Base-by-base conservation (phyloP, 2,888 invertebrate genomes). In the Sthenelais limicola region DNA sequence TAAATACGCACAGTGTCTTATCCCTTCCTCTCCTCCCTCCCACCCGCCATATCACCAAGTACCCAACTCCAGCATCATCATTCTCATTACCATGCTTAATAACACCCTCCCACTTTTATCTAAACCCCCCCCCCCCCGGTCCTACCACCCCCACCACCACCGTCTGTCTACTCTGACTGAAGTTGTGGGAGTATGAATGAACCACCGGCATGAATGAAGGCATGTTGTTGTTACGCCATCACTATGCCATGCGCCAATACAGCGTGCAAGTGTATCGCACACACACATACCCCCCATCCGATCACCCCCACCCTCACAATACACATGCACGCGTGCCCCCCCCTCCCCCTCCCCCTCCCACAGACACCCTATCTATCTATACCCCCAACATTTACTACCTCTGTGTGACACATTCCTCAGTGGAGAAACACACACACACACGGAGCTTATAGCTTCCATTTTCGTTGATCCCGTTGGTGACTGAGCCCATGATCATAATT, bases 201-300 rank as follows among this genome's bases (percentile, higher is more conserved):
- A 56, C 15, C 56, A 56, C 30, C 30, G 18, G 56, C 56, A 56
- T 56, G 56, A 56, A 56, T 56, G 56, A 28, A 49, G 18, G 56
- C 32, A 30, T 4, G 56, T n/a, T n/a, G n/a, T n/a, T n/a, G n/a
- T 56, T 56, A 56, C 56, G 56, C 56, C 56, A 56, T 24, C 18
- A 28, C 28, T 7, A 9, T 26, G 4, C 26, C 54, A 26, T n/a
- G 21, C 21, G 33, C 56, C 4, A 32, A 49, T n/a, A 9, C 9
- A 49, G 33, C 32, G 33, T 43, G 52, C 28, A 52, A 21, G 5
- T 28, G 30, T 9, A 21, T 32, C 32, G 30, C 56, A 24, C 56
- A 15, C 24, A 43, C 43, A 43, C 43, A 18, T 18, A 18, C 24
- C 15, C 28, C 21, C 48, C 56, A 32, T 33, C 28, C 56, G 7